A percentile compares a stretch with the other conserved stretches of the same genome.
Conservation (phyloP, 2,888 invertebrate species). For the Ochropleura plecta region DNA sequence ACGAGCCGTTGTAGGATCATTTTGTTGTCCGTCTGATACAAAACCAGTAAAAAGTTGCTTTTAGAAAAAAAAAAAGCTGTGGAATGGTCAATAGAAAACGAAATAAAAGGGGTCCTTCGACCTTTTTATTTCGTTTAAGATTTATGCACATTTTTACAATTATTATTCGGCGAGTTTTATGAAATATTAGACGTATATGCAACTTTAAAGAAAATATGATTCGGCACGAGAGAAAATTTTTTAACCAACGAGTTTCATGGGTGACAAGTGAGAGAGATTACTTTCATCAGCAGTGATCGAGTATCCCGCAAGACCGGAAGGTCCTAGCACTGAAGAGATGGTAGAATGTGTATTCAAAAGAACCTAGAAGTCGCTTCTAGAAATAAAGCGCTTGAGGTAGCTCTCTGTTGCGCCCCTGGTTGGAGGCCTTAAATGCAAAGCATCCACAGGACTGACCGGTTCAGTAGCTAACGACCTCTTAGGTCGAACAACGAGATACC, state of each 20-base stretch:
- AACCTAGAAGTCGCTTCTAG: not conserved
- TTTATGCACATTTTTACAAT: not conserved
- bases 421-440: too few relatives aligned
- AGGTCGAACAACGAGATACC: too few relatives aligned
- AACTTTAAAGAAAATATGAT: not conserved
- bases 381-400: not conserved
- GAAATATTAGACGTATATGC: not conserved
- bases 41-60: too few relatives aligned
- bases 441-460: too few relatives aligned
- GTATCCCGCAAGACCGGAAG: not conserved
- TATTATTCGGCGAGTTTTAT: not conserved
- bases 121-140: not conserved
- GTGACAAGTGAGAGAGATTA: not conserved
- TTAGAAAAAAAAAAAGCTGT: not conserved
- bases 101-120: not conserved
- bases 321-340: not conserved
- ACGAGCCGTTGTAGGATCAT: too few relatives aligned
- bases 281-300: not conserved
- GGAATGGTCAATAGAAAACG: not conserved
- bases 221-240: not conserved
- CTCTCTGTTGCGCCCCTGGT: too few relatives aligned
- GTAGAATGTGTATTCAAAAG: not conserved
- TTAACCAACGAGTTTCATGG: not conserved
- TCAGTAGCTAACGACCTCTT: too few relatives aligned
- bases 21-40: too few relatives aligned